Evolutionary conservation across 1,140 invertebrate species (phyloP).

Genomic region (Drosophila ogumai): DNA sequence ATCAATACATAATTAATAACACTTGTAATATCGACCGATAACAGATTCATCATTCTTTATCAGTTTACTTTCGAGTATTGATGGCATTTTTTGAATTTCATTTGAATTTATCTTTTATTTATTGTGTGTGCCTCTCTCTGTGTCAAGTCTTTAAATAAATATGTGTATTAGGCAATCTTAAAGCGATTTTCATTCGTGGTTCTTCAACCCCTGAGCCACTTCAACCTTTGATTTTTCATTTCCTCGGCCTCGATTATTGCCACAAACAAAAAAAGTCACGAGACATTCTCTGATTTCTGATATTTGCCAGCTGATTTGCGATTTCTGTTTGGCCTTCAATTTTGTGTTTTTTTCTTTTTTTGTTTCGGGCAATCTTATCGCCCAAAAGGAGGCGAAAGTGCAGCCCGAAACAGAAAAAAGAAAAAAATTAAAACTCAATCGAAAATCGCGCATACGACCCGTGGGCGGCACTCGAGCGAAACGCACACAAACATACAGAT

Average conservation of each 20-base stretch:
- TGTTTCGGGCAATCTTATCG: conserved; percentile 62
- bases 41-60: conserved; percentile 19
- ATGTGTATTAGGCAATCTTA: not conserved
- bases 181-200: not conserved
- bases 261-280: conserved; percentile 50
- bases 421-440: conserved; percentile 19
- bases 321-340: conserved; percentile 36
- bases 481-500: conserved; percentile 20
- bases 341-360: not conserved
- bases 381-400: conserved; percentile 30
- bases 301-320: conserved; percentile 38
- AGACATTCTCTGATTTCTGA: conserved; percentile 59
- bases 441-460: conserved; percentile 68
- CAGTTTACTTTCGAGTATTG: conserved; percentile 3
- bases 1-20: conserved; percentile 17
- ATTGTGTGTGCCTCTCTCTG: not conserved
- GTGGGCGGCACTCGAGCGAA: conserved; percentile 42
- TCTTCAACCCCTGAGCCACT: not conserved
- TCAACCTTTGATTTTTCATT: conserved; percentile 23
- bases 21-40: conserved; percentile 18
- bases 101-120: conserved; percentile 8
- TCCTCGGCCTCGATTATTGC: conserved; percentile 18
- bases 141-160: not conserved
- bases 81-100: not conserved
- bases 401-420: conserved; percentile 3